Conservation (phyloP, 2,113 vertebrate genomes). For the Lutjanus erythropterus region DNA sequence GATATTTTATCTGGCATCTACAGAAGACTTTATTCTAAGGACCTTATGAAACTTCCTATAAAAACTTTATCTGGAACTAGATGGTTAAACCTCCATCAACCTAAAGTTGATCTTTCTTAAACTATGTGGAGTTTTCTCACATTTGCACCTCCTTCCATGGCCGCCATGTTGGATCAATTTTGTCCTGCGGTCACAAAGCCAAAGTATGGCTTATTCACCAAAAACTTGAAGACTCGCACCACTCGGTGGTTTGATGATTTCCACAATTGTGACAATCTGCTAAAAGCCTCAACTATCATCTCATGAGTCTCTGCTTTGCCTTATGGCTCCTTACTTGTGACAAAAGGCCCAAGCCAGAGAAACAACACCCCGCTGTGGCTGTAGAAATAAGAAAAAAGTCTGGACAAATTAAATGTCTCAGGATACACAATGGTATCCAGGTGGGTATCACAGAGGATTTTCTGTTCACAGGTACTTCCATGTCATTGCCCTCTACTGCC, state of each 20-base stretch:
- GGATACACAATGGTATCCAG: conserved; percentile 1
- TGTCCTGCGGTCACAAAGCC: conserved; percentile 34
- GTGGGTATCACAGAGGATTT: conserved; percentile 22
- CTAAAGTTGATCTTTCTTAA: not conserved
- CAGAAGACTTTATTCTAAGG: not conserved
- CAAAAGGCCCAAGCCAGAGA: conserved; percentile 2
- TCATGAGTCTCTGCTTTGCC: conserved; percentile 7
- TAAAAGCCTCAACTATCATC: conserved; percentile 21
- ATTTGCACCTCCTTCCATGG: not conserved
- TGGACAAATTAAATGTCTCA: conserved; percentile 19
- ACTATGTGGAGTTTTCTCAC: not conserved
- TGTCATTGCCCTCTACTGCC: conserved; percentile 33
- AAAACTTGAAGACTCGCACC: conserved; percentile 18
- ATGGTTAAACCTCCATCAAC: not conserved
- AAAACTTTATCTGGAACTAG: not conserved
- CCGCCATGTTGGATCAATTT: not conserved
- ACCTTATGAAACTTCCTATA: not conserved
- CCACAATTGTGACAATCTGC: conserved; percentile 56
- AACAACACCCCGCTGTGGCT: conserved; percentile 2
- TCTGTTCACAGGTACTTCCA: conserved; percentile 5
- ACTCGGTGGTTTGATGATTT: not conserved
- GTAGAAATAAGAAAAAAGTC: not conserved
- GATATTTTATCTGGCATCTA: conserved; percentile 5
- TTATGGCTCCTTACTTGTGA: conserved; percentile 14
- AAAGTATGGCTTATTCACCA: conserved; percentile 51